Evolutionary conservation across 1,140 invertebrate species (phyloP).

Genomic region (Campoletis sonorensis): DNA sequence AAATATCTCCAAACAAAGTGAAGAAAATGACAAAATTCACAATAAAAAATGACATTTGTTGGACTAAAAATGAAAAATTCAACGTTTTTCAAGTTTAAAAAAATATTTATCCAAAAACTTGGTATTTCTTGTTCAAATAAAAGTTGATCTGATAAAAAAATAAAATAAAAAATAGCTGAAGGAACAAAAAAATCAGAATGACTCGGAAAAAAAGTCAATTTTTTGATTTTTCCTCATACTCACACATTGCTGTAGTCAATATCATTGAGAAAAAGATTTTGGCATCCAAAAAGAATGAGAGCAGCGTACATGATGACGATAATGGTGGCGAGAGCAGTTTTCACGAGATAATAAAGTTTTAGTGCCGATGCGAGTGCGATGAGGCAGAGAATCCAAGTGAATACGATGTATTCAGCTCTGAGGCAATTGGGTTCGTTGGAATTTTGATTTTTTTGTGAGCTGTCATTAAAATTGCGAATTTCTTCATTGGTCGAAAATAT

Average conservation of each 20-base stretch:
- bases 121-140: too few species aligned
- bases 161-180: too few species aligned
- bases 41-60: too few species aligned
- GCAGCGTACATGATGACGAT: constrained; percentile 85
- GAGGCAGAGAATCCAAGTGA: constrained; percentile 95
- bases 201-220: too few species aligned
- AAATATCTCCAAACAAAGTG: too few species aligned
- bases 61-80: too few species aligned
- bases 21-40: too few species aligned
- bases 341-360: constrained; percentile 93
- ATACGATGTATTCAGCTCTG: constrained; percentile 92
- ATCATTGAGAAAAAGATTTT: constrained; percentile 64
- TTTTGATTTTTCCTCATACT: constrained; percentile 11
- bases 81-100: too few species aligned
- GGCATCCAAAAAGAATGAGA: constrained; percentile 81
- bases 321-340: constrained; percentile 86
- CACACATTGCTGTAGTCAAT: constrained; percentile 55
- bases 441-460: background rate
- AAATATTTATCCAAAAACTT: too few species aligned
- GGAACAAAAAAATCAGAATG: too few species aligned
- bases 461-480: background rate
- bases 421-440: constrained; percentile 72
- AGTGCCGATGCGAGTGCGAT: constrained; percentile 94
- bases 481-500: constrained; percentile 54
- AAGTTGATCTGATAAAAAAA: too few species aligned